phyloP scores from a whole-genome alignment of 2,888 invertebrate species.

The Stramonita haemastoma region DNA sequence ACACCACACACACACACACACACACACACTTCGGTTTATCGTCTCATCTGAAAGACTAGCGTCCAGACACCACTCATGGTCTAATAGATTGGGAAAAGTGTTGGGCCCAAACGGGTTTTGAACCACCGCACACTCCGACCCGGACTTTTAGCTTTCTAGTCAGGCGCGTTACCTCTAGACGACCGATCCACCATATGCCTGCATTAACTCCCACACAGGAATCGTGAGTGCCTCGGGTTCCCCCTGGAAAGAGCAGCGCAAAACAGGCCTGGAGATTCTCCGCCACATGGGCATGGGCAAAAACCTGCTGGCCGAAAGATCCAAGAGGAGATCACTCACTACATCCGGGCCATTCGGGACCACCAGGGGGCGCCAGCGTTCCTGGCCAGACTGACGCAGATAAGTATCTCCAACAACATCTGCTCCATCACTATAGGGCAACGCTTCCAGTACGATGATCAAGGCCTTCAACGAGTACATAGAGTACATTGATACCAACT shows the following conservation, averaged over 20 bases:
- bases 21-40: no score
- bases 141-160: no score
- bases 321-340: constrained; percentile 26
- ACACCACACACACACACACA: no score
- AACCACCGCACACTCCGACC: no score
- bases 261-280: constrained; percentile 14
- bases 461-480: neutral
- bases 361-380: neutral
- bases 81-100: no score
- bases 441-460: constrained; percentile 19
- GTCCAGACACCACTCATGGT: no score
- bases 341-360: constrained; percentile 5
- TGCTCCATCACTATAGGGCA: constrained; percentile 9
- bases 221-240: neutral
- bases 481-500: neutral
- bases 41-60: no score
- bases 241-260: neutral
- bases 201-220: no score
- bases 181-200: no score
- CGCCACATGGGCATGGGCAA: constrained; percentile 23
- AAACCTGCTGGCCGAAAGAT: constrained; percentile 18
- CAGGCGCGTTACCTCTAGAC: no score
- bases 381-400: neutral
- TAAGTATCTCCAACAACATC: constrained; percentile 24
- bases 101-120: no score